A percentile compares a stretch with the other conserved stretches of the same genome.
phyloP scores from a whole-genome alignment of 2,888 invertebrate species.

The Temnothorax unifasciatus region DNA sequence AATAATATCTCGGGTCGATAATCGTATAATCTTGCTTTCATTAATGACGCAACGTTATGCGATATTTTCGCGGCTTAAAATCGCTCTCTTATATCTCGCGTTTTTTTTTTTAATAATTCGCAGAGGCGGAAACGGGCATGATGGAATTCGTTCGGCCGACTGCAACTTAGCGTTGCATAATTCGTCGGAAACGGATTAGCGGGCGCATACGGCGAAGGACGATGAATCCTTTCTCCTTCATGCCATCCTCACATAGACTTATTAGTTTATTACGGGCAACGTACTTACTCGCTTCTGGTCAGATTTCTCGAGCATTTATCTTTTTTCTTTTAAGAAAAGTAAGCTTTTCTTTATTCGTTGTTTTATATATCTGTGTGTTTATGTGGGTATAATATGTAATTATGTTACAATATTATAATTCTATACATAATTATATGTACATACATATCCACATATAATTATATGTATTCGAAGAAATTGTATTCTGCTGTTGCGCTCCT shows the following conservation, averaged over 20 bases:
- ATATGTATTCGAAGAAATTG: slow-evolving; percentile 8
- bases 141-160: slow-evolving; percentile 32
- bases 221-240: slow-evolving; percentile 31
- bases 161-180: slow-evolving; percentile 46
- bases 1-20: slow-evolving; percentile 20
- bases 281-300: not conserved
- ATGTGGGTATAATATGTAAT: not conserved
- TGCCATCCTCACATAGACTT: slow-evolving; percentile 23
- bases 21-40: not conserved
- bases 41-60: not conserved
- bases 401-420: not conserved
- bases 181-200: slow-evolving; percentile 41
- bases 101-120: slow-evolving; percentile 17
- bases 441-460: not conserved
- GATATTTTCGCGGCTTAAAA: slow-evolving; percentile 7
- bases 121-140: slow-evolving; percentile 7
- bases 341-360: not conserved
- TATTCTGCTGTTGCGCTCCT: not conserved
- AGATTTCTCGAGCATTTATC: not conserved
- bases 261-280: slow-evolving; percentile 31
- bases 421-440: not conserved
- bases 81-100: not conserved
- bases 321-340: not conserved
- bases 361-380: not conserved
- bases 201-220: slow-evolving; percentile 1